These are phyloP conservation scores for Podilymbus podiceps DNA, from an alignment of 2,113 vertebrate genomes.

Conservation along the genomic window DNA sequence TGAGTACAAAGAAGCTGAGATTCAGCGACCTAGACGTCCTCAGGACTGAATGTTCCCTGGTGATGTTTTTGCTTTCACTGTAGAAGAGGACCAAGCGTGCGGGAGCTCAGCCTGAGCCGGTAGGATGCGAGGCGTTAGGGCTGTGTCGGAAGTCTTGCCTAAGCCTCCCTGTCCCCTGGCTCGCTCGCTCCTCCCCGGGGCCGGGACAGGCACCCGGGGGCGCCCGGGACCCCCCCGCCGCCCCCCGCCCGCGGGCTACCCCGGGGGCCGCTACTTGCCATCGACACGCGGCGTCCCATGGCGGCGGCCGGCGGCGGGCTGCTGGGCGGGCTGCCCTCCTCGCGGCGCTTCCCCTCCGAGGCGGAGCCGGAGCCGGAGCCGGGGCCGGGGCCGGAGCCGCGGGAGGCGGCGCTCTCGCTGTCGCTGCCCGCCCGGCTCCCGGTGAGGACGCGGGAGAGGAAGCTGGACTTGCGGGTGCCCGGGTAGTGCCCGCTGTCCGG, in stretches of 20 bases:
- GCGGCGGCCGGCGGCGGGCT: constrained; percentile 71
- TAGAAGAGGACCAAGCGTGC: background rate
- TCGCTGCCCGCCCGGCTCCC: constrained; percentile 74
- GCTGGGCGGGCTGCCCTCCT: constrained; percentile 73
- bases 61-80: accelerated
- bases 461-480: constrained; percentile 80
- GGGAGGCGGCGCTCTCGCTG: constrained; percentile 74
- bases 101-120: background rate
- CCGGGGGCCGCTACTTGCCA: constrained; percentile 81
- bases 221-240: background rate
- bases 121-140: background rate
- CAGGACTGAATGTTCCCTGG: background rate
- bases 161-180: background rate
- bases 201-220: no score
- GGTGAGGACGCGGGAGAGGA: constrained; percentile 81
- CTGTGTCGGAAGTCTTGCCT: background rate
- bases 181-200: background rate
- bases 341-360: constrained; percentile 60
- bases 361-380: constrained; percentile 70
- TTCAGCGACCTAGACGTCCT: background rate
- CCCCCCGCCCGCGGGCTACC: background rate
- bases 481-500: constrained; percentile 74
- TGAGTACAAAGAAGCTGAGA: background rate
- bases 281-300: constrained; percentile 83
- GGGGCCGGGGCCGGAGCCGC: background rate